A percentile compares a stretch with the other conserved stretches of the same genome.
phyloP scores from a whole-genome alignment of 92 coral and sea anemone genomes.

The Phymanthus crucifer region DNA sequence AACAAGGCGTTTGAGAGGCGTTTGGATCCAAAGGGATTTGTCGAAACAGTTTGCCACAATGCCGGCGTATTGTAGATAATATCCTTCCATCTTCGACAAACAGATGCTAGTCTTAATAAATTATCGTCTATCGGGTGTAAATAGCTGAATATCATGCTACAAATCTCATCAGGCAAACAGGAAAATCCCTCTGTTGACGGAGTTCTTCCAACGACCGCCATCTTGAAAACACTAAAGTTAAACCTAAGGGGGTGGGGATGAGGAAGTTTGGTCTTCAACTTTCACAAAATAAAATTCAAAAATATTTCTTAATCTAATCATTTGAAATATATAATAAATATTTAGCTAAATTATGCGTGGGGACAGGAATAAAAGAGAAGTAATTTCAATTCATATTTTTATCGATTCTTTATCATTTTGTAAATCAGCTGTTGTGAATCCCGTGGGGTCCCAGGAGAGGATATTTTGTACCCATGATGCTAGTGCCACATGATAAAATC shows the following conservation, averaged over 20 bases:
- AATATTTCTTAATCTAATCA: background rate
- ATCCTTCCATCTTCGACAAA: constrained; percentile 60
- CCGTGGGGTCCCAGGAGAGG: background rate
- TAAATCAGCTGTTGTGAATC: constrained; percentile 7
- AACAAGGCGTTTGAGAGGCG: constrained; percentile 22
- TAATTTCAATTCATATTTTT: background rate
- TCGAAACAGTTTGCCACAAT: constrained; percentile 53
- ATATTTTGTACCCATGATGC: constrained; percentile 30
- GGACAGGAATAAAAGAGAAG: background rate
- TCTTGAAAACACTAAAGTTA: background rate
- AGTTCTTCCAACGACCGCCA: constrained; percentile 31
- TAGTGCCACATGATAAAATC: constrained; percentile 12
- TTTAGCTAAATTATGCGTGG: background rate
- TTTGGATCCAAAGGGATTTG: constrained; percentile 21
- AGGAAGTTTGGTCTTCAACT: background rate
- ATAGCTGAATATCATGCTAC: constrained; percentile 59
- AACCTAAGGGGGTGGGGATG: constrained; percentile 13
- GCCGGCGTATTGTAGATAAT: constrained; percentile 52
- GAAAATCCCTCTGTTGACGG: constrained; percentile 28
- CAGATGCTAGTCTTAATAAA: constrained; percentile 47
- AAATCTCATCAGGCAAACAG: constrained; percentile 56
- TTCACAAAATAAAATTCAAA: background rate
- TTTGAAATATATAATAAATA: background rate
- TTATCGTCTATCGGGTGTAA: constrained; percentile 54
- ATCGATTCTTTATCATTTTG: too few species aligned